Base-by-base conservation (phyloP, 2,797 vertebrate species). In the Champsocephalus gunnari region DNA sequence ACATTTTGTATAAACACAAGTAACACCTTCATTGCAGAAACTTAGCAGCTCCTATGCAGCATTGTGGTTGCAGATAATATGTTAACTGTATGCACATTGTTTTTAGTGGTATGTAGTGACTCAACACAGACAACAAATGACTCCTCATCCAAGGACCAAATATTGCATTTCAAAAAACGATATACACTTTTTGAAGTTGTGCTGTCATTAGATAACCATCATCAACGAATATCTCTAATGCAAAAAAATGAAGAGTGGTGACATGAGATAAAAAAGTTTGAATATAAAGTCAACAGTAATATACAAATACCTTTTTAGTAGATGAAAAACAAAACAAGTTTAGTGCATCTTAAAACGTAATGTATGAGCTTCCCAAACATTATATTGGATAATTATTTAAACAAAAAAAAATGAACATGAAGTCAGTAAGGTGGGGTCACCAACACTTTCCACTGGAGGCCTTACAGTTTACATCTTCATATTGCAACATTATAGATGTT, bases 31-130 rank as follows among this genome's bases (percentile, higher is more conserved):
- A 12, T 13, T 38, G n/a, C 54, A 69, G 43, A 3, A 16, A 9
- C 28, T 60, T 10, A 7, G 21, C 43, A 58, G 16, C 9, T 34
- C 43, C 55, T 50, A 66, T 71, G 63, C 71, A 66, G 58, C 54
- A 28, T 14, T 43, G 32, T 50, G 47, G 68, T 19, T 16, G 58
- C 53, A 79, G 77, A 78, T 84, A 82, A 83, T 43, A 5, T 1
- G 14, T 44, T 13, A n/a, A 43, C 49, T 13, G 49, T 5, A 17
- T 48, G 13, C 60, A 49, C 12, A 6, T 44, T 34, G 12, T 17
- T 9, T 38, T 19, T 17, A 21, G 32, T 21, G 16, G 6, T 10
- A 21, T 51, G 3, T 2, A 24, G 17, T 5, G 43, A 21, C 13
- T 49, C 3, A 0, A 21, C 3, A 60, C 14, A 44, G 32, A 16